A percentile compares a stretch with the other conserved stretches of the same genome.
phyloP scores from a whole-genome alignment of 2,797 vertebrate species.

The Buphagus erythrorhynchus region DNA sequence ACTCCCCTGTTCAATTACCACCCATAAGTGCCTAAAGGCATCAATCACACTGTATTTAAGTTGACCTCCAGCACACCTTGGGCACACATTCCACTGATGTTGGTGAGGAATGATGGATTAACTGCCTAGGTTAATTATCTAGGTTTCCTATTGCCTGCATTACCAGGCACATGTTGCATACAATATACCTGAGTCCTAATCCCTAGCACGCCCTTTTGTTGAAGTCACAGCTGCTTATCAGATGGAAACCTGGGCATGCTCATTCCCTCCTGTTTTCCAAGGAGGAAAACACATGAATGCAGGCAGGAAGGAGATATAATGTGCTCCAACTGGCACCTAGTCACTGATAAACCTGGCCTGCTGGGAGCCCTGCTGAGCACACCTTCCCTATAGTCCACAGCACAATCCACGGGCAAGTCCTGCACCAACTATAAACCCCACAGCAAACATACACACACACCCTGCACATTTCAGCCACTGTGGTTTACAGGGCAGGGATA shows the following conservation, averaged over 20 bases:
- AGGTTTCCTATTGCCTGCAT: background rate
- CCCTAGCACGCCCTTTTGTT: background rate
- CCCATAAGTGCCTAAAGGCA: background rate
- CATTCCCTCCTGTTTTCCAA: background rate
- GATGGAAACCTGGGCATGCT: background rate
- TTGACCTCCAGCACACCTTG: background rate
- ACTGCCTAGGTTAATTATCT: background rate
- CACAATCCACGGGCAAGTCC: accelerated
- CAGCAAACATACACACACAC: accelerated
- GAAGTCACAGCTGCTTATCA: background rate
- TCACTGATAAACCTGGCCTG: background rate
- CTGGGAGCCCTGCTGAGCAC: background rate
- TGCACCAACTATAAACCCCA: background rate
- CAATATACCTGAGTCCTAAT: background rate
- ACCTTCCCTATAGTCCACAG: accelerated
- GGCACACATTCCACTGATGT: background rate
- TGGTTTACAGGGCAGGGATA: background rate
- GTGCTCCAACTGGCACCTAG: background rate
- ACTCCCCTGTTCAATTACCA: background rate
- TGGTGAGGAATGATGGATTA: background rate
- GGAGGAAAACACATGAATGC: background rate
- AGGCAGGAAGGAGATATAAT: background rate
- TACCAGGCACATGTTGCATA: background rate
- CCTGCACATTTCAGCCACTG: background rate
- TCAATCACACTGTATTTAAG: background rate